A percentile compares a stretch with the other conserved stretches of the same genome.
These are phyloP conservation scores for Sebastes schlegelii DNA, from an alignment of 2,113 vertebrate species.

Conservation along the genomic window DNA sequence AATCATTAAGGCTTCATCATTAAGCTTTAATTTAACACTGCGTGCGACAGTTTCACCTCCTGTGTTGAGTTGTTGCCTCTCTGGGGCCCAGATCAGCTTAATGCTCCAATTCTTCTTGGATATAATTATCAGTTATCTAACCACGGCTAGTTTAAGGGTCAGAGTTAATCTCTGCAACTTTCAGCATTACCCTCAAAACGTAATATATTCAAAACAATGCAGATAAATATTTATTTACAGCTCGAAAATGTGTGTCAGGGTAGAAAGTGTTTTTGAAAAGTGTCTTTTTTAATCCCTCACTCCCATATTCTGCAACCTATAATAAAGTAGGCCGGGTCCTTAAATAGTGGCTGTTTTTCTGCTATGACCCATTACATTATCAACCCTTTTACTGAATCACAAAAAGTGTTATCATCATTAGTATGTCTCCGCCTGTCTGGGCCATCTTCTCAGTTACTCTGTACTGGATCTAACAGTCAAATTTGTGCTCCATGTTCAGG, in stretches of 20 bases:
- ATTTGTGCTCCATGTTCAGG: conserved; percentile 72
- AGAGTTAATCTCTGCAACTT: conserved; percentile 44
- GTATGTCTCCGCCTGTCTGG: too few relatives aligned
- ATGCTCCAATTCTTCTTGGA: conserved; percentile 49
- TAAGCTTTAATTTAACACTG: conserved; percentile 20
- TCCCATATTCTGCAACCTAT: conserved; percentile 11
- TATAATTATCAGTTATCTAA: conserved; percentile 60
- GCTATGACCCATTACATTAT: background rate
- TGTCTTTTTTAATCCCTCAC: conserved; percentile 14
- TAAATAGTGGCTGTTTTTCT: conserved; percentile 9
- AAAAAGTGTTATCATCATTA: background rate
- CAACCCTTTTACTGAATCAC: background rate
- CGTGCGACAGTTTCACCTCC: conserved; percentile 13
- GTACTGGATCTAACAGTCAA: background rate
- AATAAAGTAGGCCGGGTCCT: conserved; percentile 42
- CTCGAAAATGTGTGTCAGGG: conserved; percentile 19
- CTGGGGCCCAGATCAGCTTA: conserved; percentile 37
- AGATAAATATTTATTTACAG: background rate
- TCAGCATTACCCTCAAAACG: conserved; percentile 27
- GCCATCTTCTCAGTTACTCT: background rate
- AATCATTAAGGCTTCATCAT: conserved; percentile 19
- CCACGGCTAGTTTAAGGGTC: conserved; percentile 32
- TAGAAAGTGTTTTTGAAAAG: background rate
- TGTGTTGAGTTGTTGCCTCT: conserved; percentile 26
- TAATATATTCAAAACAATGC: conserved; percentile 2